Base-by-base conservation (phyloP, 1,140 invertebrate genomes). In the Diorhabda sublineata region DNA sequence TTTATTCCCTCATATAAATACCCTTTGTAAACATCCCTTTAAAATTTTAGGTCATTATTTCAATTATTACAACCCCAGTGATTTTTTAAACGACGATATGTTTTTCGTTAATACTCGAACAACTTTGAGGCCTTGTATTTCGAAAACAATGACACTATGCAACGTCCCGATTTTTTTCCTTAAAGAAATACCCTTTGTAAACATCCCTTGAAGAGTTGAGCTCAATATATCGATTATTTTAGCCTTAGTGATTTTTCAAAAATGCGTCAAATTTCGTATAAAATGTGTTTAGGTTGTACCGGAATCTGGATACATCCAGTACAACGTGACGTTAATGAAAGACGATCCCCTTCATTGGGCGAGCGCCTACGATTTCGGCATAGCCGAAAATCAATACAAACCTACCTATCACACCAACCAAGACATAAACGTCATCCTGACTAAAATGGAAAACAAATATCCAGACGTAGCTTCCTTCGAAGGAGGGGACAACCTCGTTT, bases 271-370 rank as follows among this genome's bases (percentile, higher is more conserved):
- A 26, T 26, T 26, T 26, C 26, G 26, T 26, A 26, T 26, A 26
- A 26, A 1, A 26, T 26, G 26, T 26, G 0, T 26, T 0, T 26
- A 92, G 90, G 47, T 92, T 80, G 87, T 97, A 2, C 88, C 89
- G 2, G 73, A 79, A 56, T 75, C 79, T n/a, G 87, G 85, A 7
- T 87, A 87, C 11, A 80, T 87, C 47, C 83, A 83, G 57, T 74
- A 93, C 41, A 95, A 97, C 81, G 92, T 97, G 74, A 92, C 89
- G 0, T 82, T 98, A 9, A 88, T 90, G 84, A 84, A 87, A 59
- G 87, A 92, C 76, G 88, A 93, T 78, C 85, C 89, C 0, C 81
- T 87, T 64, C 87, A 90, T 72, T 97, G 95, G 95, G 91, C 91
- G 0, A 85, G 86, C 7, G 85, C 87, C 4, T 85, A 92, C 76